These are phyloP conservation scores for Trissoscelio sp. DNA, from an alignment of 2,888 invertebrate genomes.

Conservation along the genomic window DNA sequence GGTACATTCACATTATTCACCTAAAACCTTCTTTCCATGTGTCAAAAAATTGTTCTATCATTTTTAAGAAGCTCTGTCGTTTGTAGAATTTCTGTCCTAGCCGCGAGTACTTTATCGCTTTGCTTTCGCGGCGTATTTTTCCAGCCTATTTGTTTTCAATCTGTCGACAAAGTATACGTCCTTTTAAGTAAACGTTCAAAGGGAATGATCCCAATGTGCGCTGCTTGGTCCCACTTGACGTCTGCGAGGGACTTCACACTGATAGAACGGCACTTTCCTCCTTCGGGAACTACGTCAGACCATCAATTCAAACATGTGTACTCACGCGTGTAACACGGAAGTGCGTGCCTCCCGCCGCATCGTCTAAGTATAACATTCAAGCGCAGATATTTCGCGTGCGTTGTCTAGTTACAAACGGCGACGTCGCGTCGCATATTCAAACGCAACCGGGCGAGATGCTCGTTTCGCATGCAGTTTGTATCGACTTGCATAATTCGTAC, in stretches of 20 bases:
- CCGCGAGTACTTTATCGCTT: conserved; percentile 41
- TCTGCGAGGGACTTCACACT: conserved; percentile 9
- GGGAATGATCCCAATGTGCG: conserved; percentile 42
- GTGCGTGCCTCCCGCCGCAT: conserved; percentile 25
- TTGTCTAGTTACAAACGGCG: conserved; percentile 63
- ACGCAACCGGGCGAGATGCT: conserved; percentile 76
- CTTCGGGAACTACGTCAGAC: conserved; percentile 38
- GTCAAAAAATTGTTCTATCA: too few species aligned
- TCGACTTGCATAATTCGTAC: conserved; percentile 78
- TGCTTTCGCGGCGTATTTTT: conserved; percentile 55
- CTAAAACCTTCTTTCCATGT: too few species aligned
- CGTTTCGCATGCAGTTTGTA: conserved; percentile 79
- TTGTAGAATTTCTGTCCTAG: background rate
- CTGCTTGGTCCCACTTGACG: conserved; percentile 30
- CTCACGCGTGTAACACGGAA: conserved; percentile 39
- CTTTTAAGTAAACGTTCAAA: conserved; percentile 68
- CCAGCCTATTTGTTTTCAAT: conserved; percentile 69
- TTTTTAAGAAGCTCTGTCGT: too few species aligned
- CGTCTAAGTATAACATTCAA: conserved; percentile 48
- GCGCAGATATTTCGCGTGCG: conserved; percentile 40
- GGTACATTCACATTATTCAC: too few species aligned
- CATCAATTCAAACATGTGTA: conserved; percentile 45
- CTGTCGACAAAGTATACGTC: conserved; percentile 41
- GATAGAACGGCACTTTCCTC: background rate
- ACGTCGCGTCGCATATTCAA: conserved; percentile 77